Evolutionary conservation across 2,797 vertebrate species (phyloP).

Genomic region (Rhinichthys osculus): DNA sequence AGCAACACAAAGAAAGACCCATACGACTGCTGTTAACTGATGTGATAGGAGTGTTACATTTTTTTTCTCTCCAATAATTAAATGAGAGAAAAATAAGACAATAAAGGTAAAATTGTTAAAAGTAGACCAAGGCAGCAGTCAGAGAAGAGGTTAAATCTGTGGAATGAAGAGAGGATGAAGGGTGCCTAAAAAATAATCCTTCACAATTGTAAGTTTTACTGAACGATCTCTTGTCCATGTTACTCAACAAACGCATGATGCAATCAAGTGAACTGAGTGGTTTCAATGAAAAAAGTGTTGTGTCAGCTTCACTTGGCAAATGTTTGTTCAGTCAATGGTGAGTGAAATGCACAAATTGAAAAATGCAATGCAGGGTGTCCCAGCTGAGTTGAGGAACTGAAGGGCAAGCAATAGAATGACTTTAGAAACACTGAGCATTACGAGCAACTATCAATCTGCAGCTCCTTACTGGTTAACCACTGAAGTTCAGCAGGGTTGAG

Average conservation of each 20-base stretch:
- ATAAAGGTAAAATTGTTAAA: not conserved
- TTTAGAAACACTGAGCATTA: not conserved
- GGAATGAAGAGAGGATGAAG: not conserved
- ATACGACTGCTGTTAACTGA: not conserved
- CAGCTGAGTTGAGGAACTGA: not conserved
- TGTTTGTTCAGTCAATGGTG: slow-evolving; percentile 27
- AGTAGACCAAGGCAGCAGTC: not conserved
- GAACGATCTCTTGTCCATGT: not conserved
- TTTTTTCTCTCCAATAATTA: not conserved
- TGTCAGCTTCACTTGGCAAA: slow-evolving; percentile 23
- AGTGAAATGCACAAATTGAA: slow-evolving; percentile 32
- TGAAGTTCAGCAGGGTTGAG: not conserved
- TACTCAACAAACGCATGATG: slow-evolving; percentile 11
- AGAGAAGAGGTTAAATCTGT: not conserved
- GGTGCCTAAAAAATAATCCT: not conserved
- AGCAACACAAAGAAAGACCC: not conserved
- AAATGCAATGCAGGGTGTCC: not conserved
- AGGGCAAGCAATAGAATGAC: not conserved
- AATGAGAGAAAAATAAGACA: not conserved
- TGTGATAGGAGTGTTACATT: not conserved
- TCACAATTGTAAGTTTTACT: not conserved
- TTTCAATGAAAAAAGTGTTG: not conserved
- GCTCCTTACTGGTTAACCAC: not conserved
- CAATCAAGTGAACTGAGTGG: slow-evolving; percentile 1
- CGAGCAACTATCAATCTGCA: not conserved